phyloP scores from a whole-genome alignment of 2,888 invertebrate genomes.

The Lasioglossum oenotherae region DNA sequence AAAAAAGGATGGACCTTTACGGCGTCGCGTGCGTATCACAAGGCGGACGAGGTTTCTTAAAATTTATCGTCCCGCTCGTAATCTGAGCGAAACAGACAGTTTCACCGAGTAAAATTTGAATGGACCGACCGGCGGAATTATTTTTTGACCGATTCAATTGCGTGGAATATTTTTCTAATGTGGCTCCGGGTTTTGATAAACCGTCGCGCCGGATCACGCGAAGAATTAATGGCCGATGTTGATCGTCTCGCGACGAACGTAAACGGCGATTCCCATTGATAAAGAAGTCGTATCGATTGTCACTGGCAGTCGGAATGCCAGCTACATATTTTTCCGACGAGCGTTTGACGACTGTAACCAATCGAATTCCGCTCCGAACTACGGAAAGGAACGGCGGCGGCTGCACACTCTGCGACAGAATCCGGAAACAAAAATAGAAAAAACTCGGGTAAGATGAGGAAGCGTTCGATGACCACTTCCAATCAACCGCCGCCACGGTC shows the following conservation, averaged over 20 bases:
- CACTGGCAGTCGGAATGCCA: neutral
- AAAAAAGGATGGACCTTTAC: conserved; percentile 14
- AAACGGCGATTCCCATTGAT: neutral
- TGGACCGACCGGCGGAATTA: neutral
- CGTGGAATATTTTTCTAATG: conserved; percentile 4
- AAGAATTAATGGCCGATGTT: neutral
- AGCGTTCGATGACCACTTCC: conserved; percentile 72
- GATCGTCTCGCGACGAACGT: neutral
- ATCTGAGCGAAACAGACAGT: conserved; percentile 30
- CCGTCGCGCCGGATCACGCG: neutral
- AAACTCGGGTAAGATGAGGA: conserved; percentile 52
- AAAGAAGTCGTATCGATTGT: neutral
- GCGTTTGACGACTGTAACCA: conserved; percentile 5
- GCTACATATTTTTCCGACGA: conserved; percentile 21
- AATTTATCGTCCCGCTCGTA: conserved; percentile 37
- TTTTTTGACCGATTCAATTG: neutral
- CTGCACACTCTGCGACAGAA: conserved; percentile 50
- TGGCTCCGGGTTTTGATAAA: neutral
- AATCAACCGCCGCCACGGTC: conserved; percentile 78
- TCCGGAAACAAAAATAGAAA: conserved; percentile 39
- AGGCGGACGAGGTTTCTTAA: conserved; percentile 40
- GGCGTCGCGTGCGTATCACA: conserved; percentile 27
- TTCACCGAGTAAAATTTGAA: conserved; percentile 15
- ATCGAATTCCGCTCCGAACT: conserved; percentile 64
- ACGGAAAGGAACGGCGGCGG: conserved; percentile 51